Conservation (phyloP, 2,797 vertebrate genomes). For the Melanotaenia parkinsoni region DNA sequence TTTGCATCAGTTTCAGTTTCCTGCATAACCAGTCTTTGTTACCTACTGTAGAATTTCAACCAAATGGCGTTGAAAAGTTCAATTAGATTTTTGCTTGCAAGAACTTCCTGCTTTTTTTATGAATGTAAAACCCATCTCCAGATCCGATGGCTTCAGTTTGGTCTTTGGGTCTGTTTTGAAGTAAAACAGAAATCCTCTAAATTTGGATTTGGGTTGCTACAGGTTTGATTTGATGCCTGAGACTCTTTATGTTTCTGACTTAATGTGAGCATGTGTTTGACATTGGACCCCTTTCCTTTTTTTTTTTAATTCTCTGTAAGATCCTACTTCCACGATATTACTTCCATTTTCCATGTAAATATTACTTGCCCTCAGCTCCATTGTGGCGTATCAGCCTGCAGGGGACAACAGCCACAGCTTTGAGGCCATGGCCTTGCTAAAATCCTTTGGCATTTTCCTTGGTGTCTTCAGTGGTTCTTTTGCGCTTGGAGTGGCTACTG, state of each 20-base stretch:
- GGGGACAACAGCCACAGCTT: conserved; percentile 97
- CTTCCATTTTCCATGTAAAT: conserved; percentile 30
- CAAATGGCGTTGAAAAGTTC: conserved; percentile 1
- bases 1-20: conserved; percentile 14
- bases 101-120: conserved; percentile 14
- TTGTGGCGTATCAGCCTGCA: conserved; percentile 92
- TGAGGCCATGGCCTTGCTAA: conserved; percentile 93
- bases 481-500: conserved; percentile 93
- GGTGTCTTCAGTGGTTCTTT: conserved; percentile 98
- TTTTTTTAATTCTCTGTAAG: conserved; percentile 2
- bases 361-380: conserved; percentile 84
- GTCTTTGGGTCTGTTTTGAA: background rate
- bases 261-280: conserved; percentile 46
- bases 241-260: conserved; percentile 5
- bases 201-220: conserved; percentile 56
- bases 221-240: conserved; percentile 43
- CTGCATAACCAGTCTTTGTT: conserved; percentile 10
- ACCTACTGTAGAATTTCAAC: conserved; percentile 7
- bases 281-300: conserved; percentile 4
- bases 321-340: background rate
- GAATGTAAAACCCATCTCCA: conserved; percentile 53
- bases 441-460: conserved; percentile 93
- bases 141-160: conserved; percentile 1
- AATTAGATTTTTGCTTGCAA: conserved; percentile 34
- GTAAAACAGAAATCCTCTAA: background rate